These are phyloP conservation scores for Apotomis betuletana DNA, from an alignment of 2,888 invertebrate species.

Conservation along the genomic window DNA sequence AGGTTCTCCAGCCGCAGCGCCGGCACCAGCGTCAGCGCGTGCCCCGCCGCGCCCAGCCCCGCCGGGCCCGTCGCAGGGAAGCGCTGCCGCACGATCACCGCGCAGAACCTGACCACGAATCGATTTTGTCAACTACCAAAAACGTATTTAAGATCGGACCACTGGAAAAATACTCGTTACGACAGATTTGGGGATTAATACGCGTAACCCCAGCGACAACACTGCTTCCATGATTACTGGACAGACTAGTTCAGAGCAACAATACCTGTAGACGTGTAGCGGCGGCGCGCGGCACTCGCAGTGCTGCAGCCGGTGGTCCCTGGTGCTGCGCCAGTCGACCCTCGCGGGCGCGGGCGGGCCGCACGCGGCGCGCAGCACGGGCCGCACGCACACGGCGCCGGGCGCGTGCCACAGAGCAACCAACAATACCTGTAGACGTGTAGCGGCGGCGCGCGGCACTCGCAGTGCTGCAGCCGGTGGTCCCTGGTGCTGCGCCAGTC, in stretches of 20 bases:
- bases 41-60: slow-evolving; percentile 89
- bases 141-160: not conserved
- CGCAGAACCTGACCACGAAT: slow-evolving; percentile 86
- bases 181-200: too few relatives aligned
- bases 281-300: slow-evolving; percentile 70
- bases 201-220: too few relatives aligned
- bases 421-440: slow-evolving; percentile 61
- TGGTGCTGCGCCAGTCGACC: slow-evolving; percentile 64
- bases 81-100: slow-evolving; percentile 90
- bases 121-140: not conserved
- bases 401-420: slow-evolving; percentile 85
- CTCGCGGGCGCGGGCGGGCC: slow-evolving; percentile 55
- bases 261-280: slow-evolving; percentile 64
- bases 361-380: slow-evolving; percentile 79
- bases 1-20: slow-evolving; percentile 94
- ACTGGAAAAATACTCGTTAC: too few relatives aligned
- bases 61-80: slow-evolving; percentile 87
- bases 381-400: slow-evolving; percentile 84
- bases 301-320: slow-evolving; percentile 61
- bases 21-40: slow-evolving; percentile 92
- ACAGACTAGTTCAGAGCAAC: too few relatives aligned
- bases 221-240: too few relatives aligned
- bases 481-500: slow-evolving; percentile 65
- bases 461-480: slow-evolving; percentile 61
- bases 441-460: slow-evolving; percentile 68